Evolutionary conservation across 2,113 vertebrate genomes (phyloP).

Genomic region (Dicerorhinus sumatrensis): DNA sequence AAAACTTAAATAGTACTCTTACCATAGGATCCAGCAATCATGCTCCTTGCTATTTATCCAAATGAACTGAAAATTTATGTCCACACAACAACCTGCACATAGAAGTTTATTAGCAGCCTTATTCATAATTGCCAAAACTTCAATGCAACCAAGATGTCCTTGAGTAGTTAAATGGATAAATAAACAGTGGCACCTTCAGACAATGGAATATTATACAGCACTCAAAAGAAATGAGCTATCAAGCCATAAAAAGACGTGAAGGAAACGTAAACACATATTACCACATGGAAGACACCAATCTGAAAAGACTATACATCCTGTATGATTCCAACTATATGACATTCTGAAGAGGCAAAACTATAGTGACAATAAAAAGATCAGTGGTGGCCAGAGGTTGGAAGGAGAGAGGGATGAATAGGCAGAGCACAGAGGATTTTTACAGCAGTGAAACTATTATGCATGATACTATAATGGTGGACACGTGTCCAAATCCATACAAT

Average conservation of each 20-base stretch:
- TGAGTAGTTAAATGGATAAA: background rate
- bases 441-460: background rate
- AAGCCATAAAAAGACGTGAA: background rate
- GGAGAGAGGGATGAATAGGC: background rate
- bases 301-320: background rate
- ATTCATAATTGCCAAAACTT: background rate
- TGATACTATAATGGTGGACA: background rate
- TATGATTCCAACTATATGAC: background rate
- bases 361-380: background rate
- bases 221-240: background rate
- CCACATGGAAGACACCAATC: background rate
- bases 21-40: background rate
- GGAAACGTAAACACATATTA: background rate
- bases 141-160: background rate
- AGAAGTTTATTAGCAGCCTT: background rate
- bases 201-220: background rate
- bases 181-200: background rate
- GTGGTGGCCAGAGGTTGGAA: background rate
- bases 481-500: background rate
- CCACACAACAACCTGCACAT: background rate
- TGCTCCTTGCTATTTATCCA: background rate
- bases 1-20: background rate
- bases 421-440: background rate
- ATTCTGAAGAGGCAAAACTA: slow-evolving; percentile 16
- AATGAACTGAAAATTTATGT: background rate